Conservation (phyloP, 64 coral and sea anemone species). For the Dendronephthya gigantea region DNA sequence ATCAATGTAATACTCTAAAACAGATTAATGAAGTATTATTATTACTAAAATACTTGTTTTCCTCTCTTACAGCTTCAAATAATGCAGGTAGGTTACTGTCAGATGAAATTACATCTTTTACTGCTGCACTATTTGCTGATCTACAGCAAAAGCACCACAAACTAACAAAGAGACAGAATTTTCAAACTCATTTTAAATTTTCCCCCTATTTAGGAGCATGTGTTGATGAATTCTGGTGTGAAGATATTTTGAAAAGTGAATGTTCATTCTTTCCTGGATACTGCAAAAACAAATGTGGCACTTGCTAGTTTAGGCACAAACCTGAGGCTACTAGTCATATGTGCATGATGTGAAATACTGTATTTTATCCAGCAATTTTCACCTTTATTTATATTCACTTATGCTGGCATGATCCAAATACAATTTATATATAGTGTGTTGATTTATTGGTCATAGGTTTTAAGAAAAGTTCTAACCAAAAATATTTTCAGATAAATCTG, state of each 20-base stretch:
- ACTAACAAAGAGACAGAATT: too few relatives aligned
- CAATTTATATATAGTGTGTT: too few relatives aligned
- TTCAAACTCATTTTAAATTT: not conserved
- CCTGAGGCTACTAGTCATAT: not conserved
- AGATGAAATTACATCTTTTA: not conserved
- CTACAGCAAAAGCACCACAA: too few relatives aligned
- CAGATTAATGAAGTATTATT: too few relatives aligned
- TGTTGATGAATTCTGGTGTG: not conserved
- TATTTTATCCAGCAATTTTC: not conserved
- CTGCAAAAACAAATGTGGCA: not conserved
- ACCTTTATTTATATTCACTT: too few relatives aligned
- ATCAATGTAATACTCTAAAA: too few relatives aligned
- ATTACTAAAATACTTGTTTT: not conserved
- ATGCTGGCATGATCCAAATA: too few relatives aligned
- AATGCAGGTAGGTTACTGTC: not conserved
- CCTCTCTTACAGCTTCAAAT: not conserved
- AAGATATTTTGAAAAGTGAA: not conserved
- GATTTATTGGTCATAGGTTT: too few relatives aligned
- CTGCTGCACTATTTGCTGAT: too few relatives aligned
- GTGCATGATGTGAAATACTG: not conserved
- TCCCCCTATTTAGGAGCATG: not conserved
- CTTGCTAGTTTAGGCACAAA: not conserved
- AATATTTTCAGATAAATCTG: too few relatives aligned
- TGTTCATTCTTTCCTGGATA: not conserved
- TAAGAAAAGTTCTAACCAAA: too few relatives aligned